A percentile compares a stretch with the other conserved stretches of the same genome.
Conservation (phyloP, 2,888 invertebrate species). For the Trichopoda pennipes region DNA sequence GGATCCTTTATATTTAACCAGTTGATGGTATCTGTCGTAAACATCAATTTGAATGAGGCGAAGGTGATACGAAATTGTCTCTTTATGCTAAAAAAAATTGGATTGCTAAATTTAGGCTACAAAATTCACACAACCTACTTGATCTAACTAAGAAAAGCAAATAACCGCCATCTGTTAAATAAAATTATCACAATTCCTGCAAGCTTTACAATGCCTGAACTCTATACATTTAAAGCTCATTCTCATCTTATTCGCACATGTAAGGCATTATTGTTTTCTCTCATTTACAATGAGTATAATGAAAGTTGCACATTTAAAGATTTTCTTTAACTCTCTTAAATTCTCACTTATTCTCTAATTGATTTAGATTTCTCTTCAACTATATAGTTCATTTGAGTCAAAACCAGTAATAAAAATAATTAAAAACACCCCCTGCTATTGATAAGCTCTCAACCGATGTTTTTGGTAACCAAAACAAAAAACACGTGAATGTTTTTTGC, state of each 20-base stretch:
- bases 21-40: too few species aligned
- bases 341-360: too few species aligned
- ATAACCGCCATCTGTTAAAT: background rate
- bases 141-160: too few species aligned
- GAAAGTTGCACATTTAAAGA: too few species aligned
- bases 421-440: background rate
- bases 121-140: too few species aligned
- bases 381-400: background rate
- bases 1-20: too few species aligned
- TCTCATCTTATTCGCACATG: background rate
- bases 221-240: background rate
- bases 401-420: background rate
- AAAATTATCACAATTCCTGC: background rate
- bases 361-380: background rate
- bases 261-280: background rate
- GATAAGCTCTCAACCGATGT: background rate
- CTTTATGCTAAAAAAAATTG: too few species aligned
- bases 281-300: too few species aligned
- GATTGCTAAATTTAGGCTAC: too few species aligned
- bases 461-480: slow-evolving; percentile 9
- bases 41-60: too few species aligned
- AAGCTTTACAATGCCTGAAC: background rate
- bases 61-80: too few species aligned
- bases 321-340: too few species aligned
- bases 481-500: slow-evolving; percentile 30